Evolutionary conservation across 2,113 vertebrate genomes (phyloP).

Genomic region (Clupea harengus): DNA sequence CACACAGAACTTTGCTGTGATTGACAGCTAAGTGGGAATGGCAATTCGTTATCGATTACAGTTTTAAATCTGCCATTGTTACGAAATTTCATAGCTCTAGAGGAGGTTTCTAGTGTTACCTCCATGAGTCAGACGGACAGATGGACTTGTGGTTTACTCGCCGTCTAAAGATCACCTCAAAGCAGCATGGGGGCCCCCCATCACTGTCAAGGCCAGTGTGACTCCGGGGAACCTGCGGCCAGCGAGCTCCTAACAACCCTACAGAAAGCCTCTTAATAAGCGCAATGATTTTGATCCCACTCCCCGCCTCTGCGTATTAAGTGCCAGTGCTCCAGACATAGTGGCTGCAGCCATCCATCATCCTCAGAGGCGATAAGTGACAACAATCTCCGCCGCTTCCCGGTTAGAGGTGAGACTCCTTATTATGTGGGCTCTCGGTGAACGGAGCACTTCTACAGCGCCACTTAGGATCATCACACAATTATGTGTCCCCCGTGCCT

Average conservation of each 20-base stretch:
- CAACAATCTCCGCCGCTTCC: slow-evolving; percentile 56
- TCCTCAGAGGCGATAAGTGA: slow-evolving; percentile 60
- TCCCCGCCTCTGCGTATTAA: slow-evolving; percentile 49
- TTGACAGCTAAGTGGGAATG: too few species aligned
- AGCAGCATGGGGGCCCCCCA: slow-evolving; percentile 49
- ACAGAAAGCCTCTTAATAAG: slow-evolving; percentile 64
- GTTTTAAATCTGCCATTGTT: too few species aligned
- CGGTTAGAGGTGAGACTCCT: slow-evolving; percentile 41
- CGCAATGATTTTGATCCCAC: slow-evolving; percentile 60
- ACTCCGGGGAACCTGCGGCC: slow-evolving; percentile 38
- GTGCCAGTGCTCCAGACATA: slow-evolving; percentile 47
- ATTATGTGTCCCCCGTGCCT: slow-evolving; percentile 53
- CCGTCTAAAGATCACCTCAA: slow-evolving; percentile 1
- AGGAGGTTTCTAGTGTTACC: not conserved
- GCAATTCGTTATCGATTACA: too few species aligned
- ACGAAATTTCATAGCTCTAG: too few species aligned
- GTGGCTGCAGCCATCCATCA: slow-evolving; percentile 58
- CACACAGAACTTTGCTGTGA: too few species aligned
- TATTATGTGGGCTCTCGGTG: slow-evolving; percentile 54
- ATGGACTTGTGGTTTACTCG: not conserved
- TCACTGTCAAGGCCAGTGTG: slow-evolving; percentile 55
- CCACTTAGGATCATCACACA: slow-evolving; percentile 64
- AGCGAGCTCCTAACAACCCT: slow-evolving; percentile 26
- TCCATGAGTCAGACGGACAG: not conserved
- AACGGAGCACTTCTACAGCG: slow-evolving; percentile 37